These are phyloP conservation scores for Pomacea maculata DNA, from an alignment of 1,140 invertebrate species.

Conservation along the genomic window DNA sequence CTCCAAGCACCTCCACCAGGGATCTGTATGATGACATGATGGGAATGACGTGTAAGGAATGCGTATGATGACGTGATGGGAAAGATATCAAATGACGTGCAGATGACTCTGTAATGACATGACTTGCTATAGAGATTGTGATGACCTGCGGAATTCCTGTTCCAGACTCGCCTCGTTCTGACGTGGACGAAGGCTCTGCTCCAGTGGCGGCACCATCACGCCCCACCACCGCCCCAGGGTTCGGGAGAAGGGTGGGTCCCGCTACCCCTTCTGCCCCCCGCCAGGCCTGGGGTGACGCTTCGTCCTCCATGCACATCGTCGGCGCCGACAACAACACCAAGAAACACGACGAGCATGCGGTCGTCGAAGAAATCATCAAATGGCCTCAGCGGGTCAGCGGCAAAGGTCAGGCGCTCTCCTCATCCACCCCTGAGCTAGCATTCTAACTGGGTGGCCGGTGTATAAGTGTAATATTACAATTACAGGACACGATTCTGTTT, in stretches of 20 bases:
- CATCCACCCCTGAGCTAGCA: neutral
- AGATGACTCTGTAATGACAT: too few relatives aligned
- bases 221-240: constrained; percentile 37
- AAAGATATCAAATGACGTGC: too few relatives aligned
- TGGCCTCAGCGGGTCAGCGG: neutral
- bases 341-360: constrained; percentile 5
- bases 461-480: too few relatives aligned
- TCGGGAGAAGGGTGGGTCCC: constrained; percentile 30
- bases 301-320: constrained; percentile 29
- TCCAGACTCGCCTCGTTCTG: constrained; percentile 36
- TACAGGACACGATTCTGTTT: too few relatives aligned
- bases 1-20: too few relatives aligned
- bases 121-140: too few relatives aligned
- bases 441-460: too few relatives aligned
- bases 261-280: constrained; percentile 26
- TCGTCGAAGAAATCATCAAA: neutral
- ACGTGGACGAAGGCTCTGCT: constrained; percentile 20
- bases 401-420: neutral
- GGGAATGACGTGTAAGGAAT: too few relatives aligned
- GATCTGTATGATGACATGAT: too few relatives aligned
- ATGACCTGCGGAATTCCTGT: too few relatives aligned
- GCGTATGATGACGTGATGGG: too few relatives aligned
- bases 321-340: constrained; percentile 33
- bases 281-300: constrained; percentile 34
- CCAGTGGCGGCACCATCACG: constrained; percentile 10